phyloP scores from a whole-genome alignment of 2,797 vertebrate genomes.

The Pangasius krempfi region DNA sequence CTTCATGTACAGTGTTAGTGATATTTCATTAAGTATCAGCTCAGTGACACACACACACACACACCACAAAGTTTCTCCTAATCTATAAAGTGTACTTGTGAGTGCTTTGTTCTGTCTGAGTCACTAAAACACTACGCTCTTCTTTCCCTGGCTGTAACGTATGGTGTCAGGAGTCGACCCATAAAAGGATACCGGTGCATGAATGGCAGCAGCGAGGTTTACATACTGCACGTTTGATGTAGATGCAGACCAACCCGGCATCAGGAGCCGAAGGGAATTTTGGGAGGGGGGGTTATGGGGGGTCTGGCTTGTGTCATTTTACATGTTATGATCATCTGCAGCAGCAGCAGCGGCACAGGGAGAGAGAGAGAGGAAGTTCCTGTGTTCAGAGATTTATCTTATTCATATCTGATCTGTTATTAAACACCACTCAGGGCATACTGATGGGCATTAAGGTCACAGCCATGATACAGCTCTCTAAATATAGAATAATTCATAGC shows the following conservation, averaged over 20 bases:
- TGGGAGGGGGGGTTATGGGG: constrained; percentile 46
- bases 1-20: background rate
- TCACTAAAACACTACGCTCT: background rate
- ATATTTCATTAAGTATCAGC: background rate
- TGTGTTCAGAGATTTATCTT: constrained; percentile 9
- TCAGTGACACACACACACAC: background rate
- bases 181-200: constrained; percentile 74
- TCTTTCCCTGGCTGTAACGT: constrained; percentile 27
- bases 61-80: background rate
- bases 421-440: background rate
- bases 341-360: background rate
- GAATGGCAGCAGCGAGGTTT: constrained; percentile 64
- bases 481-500: constrained; percentile 1
- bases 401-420: constrained; percentile 15
- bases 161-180: constrained; percentile 64
- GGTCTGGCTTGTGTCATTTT: constrained; percentile 45
- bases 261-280: constrained; percentile 59
- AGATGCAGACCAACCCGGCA: constrained; percentile 64
- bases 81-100: background rate
- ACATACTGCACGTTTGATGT: constrained; percentile 65
- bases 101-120: background rate
- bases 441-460: constrained; percentile 5
- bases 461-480: background rate
- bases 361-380: constrained; percentile 20
- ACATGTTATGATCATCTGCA: constrained; percentile 19